Percentiles rank a stretch among this genome's conserved stretches.
These are phyloP conservation scores for Pheucticus melanocephalus DNA, from an alignment of 2,113 vertebrate species.

Conservation along the genomic window DNA sequence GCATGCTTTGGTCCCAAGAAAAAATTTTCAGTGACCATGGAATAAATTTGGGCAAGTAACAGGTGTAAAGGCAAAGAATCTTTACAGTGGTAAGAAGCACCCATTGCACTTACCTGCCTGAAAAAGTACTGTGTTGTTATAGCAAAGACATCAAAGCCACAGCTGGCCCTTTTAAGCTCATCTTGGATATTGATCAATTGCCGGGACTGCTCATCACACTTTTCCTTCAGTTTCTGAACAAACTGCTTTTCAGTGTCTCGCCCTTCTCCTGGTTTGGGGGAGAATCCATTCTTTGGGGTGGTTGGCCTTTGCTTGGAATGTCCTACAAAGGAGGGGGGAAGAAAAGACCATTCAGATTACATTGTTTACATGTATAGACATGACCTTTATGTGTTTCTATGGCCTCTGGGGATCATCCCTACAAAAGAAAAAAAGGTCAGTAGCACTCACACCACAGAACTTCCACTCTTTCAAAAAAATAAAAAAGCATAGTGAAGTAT, in stretches of 20 bases:
- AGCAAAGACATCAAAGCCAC: constrained; percentile 85
- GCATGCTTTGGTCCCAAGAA: background rate
- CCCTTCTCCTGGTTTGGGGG: constrained; percentile 73
- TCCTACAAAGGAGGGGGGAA: constrained; percentile 63
- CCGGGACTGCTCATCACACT: constrained; percentile 81
- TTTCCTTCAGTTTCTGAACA: constrained; percentile 82
- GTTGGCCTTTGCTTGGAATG: constrained; percentile 74
- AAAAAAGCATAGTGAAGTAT: background rate
- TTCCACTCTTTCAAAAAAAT: background rate
- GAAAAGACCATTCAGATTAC: background rate
- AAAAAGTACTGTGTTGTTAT: constrained; percentile 90
- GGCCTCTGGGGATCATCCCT: background rate
- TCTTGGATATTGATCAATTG: constrained; percentile 76
- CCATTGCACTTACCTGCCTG: constrained; percentile 77
- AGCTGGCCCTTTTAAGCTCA: constrained; percentile 78
- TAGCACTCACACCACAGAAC: background rate
- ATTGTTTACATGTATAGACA: background rate
- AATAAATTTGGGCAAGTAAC: background rate
- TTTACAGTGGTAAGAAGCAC: background rate
- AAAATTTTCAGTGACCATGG: background rate
- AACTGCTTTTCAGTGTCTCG: constrained; percentile 81
- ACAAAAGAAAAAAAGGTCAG: background rate
- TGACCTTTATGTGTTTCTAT: background rate
- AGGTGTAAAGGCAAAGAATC: background rate
- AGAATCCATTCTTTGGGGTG: constrained; percentile 71